phyloP scores from a whole-genome alignment of 2,797 vertebrate genomes.

The Hyperoplus lanceolatus region DNA sequence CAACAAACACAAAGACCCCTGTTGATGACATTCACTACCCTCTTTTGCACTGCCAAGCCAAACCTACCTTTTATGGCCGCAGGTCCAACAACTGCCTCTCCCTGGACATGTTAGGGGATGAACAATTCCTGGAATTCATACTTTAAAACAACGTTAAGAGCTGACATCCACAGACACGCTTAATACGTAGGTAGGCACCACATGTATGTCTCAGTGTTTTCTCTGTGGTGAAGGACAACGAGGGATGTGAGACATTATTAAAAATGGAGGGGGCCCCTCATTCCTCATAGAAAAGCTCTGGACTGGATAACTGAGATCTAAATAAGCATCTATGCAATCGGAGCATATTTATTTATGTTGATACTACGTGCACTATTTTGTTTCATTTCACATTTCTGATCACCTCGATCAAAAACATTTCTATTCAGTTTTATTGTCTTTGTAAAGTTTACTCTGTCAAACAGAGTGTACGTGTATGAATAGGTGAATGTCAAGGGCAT shows the following conservation, averaged over 20 bases:
- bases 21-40: conserved; percentile 79
- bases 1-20: conserved; percentile 73
- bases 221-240: background rate
- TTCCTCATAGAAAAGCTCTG: conserved; percentile 37
- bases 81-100: conserved; percentile 88
- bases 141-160: conserved; percentile 63
- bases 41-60: conserved; percentile 81
- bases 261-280: background rate
- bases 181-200: conserved; percentile 11
- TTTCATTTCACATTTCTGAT: conserved; percentile 40
- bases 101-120: conserved; percentile 87
- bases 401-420: conserved; percentile 40
- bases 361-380: conserved; percentile 73
- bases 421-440: conserved; percentile 34
- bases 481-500: conserved; percentile 6
- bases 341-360: conserved; percentile 81
- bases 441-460: conserved; percentile 23
- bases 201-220: conserved; percentile 32
- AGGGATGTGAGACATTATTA: conserved; percentile 32
- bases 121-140: conserved; percentile 86
- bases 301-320: conserved; percentile 15
- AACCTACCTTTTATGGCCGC: conserved; percentile 87
- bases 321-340: conserved; percentile 43
- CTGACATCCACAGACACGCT: conserved; percentile 10
- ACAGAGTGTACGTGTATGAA: conserved; percentile 26